phyloP scores from a whole-genome alignment of 1,140 invertebrate species.

The Ptiloglossa arizonensis region DNA sequence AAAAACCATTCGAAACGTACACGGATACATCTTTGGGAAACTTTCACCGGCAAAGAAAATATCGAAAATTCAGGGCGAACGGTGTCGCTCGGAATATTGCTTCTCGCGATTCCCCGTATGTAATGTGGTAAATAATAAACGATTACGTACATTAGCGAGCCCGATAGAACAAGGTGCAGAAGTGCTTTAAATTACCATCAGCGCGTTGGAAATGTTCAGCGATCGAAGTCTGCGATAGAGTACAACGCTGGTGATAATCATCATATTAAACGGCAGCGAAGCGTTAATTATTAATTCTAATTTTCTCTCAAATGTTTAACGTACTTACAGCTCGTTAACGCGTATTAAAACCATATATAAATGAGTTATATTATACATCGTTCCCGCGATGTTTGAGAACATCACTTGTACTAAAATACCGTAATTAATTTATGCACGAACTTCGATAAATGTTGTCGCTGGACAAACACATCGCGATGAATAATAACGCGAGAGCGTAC shows the following conservation, averaged over 20 bases:
- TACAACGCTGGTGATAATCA: constrained; percentile 29
- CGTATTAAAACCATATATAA: constrained; percentile 47
- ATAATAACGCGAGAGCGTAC: constrained; percentile 24
- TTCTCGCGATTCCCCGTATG: too few species aligned
- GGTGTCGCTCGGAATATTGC: too few species aligned
- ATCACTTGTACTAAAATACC: constrained; percentile 38
- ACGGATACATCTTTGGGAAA: too few species aligned
- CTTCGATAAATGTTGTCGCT: constrained; percentile 45
- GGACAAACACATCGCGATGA: constrained; percentile 19
- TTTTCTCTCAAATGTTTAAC: constrained; percentile 49
- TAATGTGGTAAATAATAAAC: too few species aligned
- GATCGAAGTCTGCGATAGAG: constrained; percentile 13
- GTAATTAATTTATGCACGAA: constrained; percentile 51
- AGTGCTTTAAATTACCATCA: not conserved
- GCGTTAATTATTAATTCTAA: constrained; percentile 51
- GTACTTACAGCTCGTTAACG: constrained; percentile 38
- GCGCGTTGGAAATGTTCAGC: not conserved
- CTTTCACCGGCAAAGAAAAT: too few species aligned
- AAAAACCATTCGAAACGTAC: too few species aligned
- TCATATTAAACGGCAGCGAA: constrained; percentile 40
- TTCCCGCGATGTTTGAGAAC: constrained; percentile 37
- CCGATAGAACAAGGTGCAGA: not conserved
- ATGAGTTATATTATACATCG: constrained; percentile 34
- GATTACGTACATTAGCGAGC: too few species aligned
- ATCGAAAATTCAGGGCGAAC: too few species aligned